Base-by-base conservation (phyloP, 2,888 invertebrate genomes). In the Chaetogeoica ovagalla region DNA sequence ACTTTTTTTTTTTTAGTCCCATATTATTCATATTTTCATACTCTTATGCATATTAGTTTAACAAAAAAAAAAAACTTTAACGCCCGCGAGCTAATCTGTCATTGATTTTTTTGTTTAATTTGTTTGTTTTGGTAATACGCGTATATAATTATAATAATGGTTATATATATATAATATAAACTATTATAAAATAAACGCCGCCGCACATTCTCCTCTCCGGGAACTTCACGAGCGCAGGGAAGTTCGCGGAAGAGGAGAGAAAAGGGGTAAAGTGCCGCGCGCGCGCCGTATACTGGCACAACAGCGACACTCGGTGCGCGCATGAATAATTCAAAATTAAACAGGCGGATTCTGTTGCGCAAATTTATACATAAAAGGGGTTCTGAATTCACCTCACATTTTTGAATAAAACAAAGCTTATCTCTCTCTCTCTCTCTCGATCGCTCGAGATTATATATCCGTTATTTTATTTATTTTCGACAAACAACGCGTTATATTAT, bases 241-340 rank as follows among this genome's bases (percentile, higher is more conserved):
- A 69, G 30, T 60, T 52, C 6, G n/a, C 23, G 6, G 60, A 13
- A 7, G 13, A 11, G 7, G 9, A 19, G 17, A 11, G 60, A 70
- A 52, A 70, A 70, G 69, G 69, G 69, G 69, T 69, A 23, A 76
- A 76, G 68, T 68, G 65, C 60, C 48, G 62, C 48, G 48, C 13
- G 11, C 4, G 4, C 4, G 4, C 30, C 4, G 30, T 4, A 30
- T n/a, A n/a, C n/a, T n/a, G n/a, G n/a, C n/a, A n/a, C n/a, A n/a
- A n/a, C n/a, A n/a, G n/a, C 48, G 8, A 11, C 60, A 62, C 62
- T 77, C 37, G 48, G 69, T 23, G 39, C n/a, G 69, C 23, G 23
- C 23, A 77, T 70, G 62, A 77, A 77, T 77, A 77, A 77, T 70
- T 77, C 52, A 77, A 70, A 70, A 69, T 70, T 77, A 62, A 62